Evolutionary conservation across 2,888 invertebrate species (phyloP), one percentile per base, ranked within the genome.

Genomic region (Tanaodytes sp.): DNA sequence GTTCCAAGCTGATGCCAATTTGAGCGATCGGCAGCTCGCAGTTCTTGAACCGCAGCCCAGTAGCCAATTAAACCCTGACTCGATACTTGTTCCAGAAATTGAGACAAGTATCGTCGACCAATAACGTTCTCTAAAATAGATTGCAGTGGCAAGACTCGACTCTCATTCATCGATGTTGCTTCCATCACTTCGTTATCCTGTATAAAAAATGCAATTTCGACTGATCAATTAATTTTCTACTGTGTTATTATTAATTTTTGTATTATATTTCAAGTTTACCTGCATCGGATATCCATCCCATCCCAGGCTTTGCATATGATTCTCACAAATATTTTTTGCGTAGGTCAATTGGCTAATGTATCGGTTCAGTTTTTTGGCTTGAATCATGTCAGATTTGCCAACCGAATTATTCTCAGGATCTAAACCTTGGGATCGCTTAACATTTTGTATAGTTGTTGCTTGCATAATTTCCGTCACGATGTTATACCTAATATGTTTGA

Each of bases 401-500:
- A 91, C 85, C 0, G 85, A 80, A 73, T 80, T 81, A 55, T 76
- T 82, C 49, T 93, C 93, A 36, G 89, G 87, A 79, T 92, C 92
- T 33, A 91, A 87, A 42, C 93, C 95, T 86, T 94, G 93, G 4
- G 94, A 91, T 76, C 94, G 89, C 85, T 95, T 95, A 67, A 96
- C 88, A 82, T 95, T 96, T 86, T 95, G 94, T 73, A 95, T 89
- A 1, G 95, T 94, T 12, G 96, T 95, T 0, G 95, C 95, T 88
- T 96, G 95, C 93, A 96, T 95, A 76, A 96, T 92, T 87, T 96
- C 96, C 40, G 93, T 93, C 3, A 96, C 93, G 74, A 96, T 94
- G 78, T 93, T 94, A 77, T 92, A 93, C 73, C 93, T 92, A 82
- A 95, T 92, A 80, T 93, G 90, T 81, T 93, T 93, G 39, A 96